These are phyloP conservation scores for Oxystoma pomonae DNA, from an alignment of 2,888 invertebrate species.

Conservation along the genomic window DNA sequence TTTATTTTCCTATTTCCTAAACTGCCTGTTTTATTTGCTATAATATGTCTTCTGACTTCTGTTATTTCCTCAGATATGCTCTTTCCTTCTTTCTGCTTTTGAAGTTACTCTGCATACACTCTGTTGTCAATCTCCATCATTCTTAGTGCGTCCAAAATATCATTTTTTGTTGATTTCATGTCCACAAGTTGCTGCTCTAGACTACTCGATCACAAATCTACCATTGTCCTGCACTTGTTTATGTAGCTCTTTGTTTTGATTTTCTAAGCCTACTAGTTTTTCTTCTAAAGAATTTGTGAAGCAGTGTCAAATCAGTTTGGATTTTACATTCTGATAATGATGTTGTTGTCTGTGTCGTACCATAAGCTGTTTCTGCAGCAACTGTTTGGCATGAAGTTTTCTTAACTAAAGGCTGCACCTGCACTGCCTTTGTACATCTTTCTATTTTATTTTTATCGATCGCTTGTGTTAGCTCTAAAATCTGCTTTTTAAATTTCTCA, in stretches of 20 bases:
- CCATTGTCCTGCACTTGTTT: neutral
- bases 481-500: too few species aligned
- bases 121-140: neutral
- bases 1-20: neutral
- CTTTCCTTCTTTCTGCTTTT: neutral
- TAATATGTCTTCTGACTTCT: neutral
- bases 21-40: neutral
- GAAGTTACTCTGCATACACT: neutral
- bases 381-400: neutral
- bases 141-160: neutral
- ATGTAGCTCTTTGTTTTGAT: neutral
- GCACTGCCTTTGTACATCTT: neutral
- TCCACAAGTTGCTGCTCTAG: neutral
- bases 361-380: neutral
- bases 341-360: neutral
- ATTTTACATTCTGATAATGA: neutral
- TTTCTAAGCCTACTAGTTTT: neutral
- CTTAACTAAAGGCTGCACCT: neutral
- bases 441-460: neutral
- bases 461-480: too few species aligned
- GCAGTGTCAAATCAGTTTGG: neutral
- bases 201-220: neutral
- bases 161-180: neutral
- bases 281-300: too few species aligned
- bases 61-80: neutral